These are phyloP conservation scores for Drosophila athabasca DNA, from an alignment of 1,140 invertebrate species.

Conservation along the genomic window DNA sequence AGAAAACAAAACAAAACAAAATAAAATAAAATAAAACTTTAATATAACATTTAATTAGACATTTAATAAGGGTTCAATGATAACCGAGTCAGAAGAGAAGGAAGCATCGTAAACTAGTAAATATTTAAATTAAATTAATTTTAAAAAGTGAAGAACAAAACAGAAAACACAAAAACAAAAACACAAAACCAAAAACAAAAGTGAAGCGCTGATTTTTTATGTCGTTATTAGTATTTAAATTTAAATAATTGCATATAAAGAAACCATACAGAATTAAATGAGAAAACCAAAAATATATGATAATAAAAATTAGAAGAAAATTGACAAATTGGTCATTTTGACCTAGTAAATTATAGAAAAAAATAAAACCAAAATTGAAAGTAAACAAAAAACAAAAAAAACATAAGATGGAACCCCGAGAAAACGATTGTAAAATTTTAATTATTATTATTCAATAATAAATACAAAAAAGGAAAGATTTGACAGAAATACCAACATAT, in stretches of 20 bases:
- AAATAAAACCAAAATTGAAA: slow-evolving; percentile 60
- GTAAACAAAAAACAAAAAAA: slow-evolving; percentile 40
- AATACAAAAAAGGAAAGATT: slow-evolving; percentile 74
- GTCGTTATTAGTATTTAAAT: slow-evolving; percentile 83
- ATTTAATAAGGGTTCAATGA: slow-evolving; percentile 70
- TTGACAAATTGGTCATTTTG: slow-evolving; percentile 79
- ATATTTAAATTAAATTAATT: slow-evolving; percentile 80
- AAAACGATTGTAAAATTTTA: slow-evolving; percentile 83
- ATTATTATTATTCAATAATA: slow-evolving; percentile 83
- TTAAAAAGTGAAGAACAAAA: slow-evolving; percentile 64
- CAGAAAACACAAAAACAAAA: slow-evolving; percentile 51
- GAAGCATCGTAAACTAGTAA: slow-evolving; percentile 76
- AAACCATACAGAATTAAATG: slow-evolving; percentile 59
- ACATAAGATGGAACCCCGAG: slow-evolving; percentile 44
- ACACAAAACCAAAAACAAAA: slow-evolving; percentile 49
- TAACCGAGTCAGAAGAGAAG: slow-evolving; percentile 59
- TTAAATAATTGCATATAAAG: slow-evolving; percentile 77
- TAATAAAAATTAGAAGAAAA: slow-evolving; percentile 73
- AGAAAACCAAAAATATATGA: slow-evolving; percentile 51
- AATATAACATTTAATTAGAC: slow-evolving; percentile 78
- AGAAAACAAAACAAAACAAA: slow-evolving; percentile 40
- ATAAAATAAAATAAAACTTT: slow-evolving; percentile 25
- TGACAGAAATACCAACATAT: slow-evolving; percentile 64
- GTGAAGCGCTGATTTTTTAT: slow-evolving; percentile 81
- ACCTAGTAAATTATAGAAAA: slow-evolving; percentile 78